A percentile compares a stretch with the other conserved stretches of the same genome.
These are phyloP conservation scores for Lycophotia porphyrea DNA, from an alignment of 2,888 invertebrate genomes.

Conservation along the genomic window DNA sequence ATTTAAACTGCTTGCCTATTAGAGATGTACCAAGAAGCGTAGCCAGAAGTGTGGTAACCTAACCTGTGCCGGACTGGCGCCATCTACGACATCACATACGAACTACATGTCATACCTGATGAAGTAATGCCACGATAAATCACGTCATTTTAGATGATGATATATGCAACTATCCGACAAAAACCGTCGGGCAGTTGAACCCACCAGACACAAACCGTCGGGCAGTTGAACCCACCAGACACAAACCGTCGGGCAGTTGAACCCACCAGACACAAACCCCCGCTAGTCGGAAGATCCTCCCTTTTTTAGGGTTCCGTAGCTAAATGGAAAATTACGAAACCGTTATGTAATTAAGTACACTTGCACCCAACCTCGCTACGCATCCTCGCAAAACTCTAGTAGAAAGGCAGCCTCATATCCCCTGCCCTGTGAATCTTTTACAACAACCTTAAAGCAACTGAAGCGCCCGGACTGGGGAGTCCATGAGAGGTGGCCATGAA, in stretches of 20 bases:
- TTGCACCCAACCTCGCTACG: neutral
- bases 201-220: too few relatives aligned
- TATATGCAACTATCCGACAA: too few relatives aligned
- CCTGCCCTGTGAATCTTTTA: neutral
- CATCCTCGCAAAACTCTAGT: neutral
- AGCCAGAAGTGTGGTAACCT: neutral
- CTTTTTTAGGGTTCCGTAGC: neutral
- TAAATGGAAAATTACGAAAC: neutral
- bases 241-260: too few relatives aligned
- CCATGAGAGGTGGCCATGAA: too few relatives aligned
- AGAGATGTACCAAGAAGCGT: neutral
- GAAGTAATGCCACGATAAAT: too few relatives aligned
- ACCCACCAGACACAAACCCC: too few relatives aligned
- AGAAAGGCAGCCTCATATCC: neutral
- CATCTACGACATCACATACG: neutral
- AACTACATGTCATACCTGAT: too few relatives aligned
- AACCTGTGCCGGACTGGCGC: neutral
- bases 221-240: too few relatives aligned
- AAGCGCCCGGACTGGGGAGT: too few relatives aligned
- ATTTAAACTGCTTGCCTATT: neutral
- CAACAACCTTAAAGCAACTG: neutral
- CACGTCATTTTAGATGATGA: too few relatives aligned
- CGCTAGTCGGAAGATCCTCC: neutral
- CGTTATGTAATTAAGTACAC: neutral
- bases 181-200: too few relatives aligned